Base-by-base conservation (phyloP, 1,140 invertebrate species). In the Lutraria rhynchaena region DNA sequence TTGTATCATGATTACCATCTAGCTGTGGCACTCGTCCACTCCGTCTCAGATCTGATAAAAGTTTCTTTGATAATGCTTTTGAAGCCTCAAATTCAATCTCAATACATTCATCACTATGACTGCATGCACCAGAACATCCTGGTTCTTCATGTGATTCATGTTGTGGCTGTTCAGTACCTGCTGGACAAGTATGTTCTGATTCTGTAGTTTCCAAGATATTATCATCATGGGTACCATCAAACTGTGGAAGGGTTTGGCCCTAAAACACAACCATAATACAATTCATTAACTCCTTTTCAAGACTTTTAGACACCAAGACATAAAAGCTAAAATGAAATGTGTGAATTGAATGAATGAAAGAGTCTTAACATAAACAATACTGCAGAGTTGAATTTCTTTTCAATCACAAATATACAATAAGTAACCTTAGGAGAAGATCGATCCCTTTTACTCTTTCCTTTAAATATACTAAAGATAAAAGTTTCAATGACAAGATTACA, bases 1-100 rank as follows among this genome's bases (percentile, higher is more conserved):
- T 95, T 86, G 95, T 94, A 88, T 97, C 96, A 35, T 94, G 94
- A 37, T 94, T 93, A 24, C 96, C 96, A 91, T 96, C 96, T 51
- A 95, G 86, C 87, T 95, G 94, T 27, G 89, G 82, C 27, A 93
- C 84, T 24, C 83, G 77, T 22, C 35, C 53, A 29, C 41, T 67
- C 11, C 35, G 41, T 55, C 35, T 60, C 33, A 77, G 49, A 67
- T 77, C 75, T 67, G 24, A 5, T 11, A 17, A 19, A 13, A 77
- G 35, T 49, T 58, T 60, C 27, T 55, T 37, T 53, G 60, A 65
- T 27, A 77, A 44, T 55, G 55, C 57, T 53, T 33, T 51, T 2
- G 75, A 67, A 46, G 44, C 58, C 46, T 77, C 75, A 31, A 77
- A 41, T 41, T 77, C 75, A 15, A 77, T 55, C 4, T 41, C 75